phyloP scores from a whole-genome alignment of 2,113 vertebrate genomes.

The Vireo altiloquus region DNA sequence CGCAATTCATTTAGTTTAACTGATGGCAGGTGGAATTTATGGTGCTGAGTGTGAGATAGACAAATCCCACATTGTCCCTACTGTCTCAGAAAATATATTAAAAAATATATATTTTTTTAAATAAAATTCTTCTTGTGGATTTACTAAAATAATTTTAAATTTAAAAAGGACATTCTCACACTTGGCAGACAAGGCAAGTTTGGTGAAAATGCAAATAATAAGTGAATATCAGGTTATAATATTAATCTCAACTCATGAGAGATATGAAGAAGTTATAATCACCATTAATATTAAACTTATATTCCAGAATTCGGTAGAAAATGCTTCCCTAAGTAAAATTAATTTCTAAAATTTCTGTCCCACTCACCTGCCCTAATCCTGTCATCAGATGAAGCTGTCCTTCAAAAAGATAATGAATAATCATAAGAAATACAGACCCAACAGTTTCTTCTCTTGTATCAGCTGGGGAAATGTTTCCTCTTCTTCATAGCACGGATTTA shows the following conservation, averaged over 20 bases:
- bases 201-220: not conserved
- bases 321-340: not conserved
- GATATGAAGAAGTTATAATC: not conserved
- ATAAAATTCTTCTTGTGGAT: not conserved
- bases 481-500: not conserved
- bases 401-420: not conserved
- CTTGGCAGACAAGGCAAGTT: not conserved
- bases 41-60: not conserved
- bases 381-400: not conserved
- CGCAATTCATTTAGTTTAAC: not conserved
- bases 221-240: not conserved
- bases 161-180: not conserved
- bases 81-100: not conserved
- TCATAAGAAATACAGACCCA: not conserved
- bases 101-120: not conserved
- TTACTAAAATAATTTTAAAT: not conserved
- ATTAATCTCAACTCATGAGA: not conserved
- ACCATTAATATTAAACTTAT: not conserved
- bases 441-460: fast-evolving
- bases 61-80: not conserved
- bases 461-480: not conserved
- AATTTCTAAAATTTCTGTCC: not conserved
- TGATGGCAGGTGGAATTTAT: not conserved
- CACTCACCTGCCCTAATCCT: not conserved
- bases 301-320: not conserved